Evolutionary conservation across 2,888 invertebrate species (phyloP), one percentile per base, ranked within the genome.

Genomic region (Megamerina dolium): DNA sequence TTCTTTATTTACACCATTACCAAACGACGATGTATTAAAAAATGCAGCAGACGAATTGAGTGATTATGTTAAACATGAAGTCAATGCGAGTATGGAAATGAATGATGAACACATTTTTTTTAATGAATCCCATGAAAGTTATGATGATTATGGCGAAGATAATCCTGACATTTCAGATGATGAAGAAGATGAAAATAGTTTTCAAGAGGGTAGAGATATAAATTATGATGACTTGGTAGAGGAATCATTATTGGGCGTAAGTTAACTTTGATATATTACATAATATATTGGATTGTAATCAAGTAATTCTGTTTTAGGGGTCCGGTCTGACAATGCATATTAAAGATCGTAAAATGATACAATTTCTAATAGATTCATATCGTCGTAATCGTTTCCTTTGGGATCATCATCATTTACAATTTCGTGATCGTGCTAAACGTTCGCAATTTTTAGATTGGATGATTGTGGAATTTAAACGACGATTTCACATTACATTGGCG

Each of bases 221-320:
- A 66, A 62, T 42, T 66, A 65, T 39, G 65, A 65, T 33, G 66
- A 65, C 43, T 58, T 64, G 54, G 65, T 65, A 4, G 65, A 65
- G 44, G 66, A 65, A 43, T 61, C 65, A 1, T 46, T 65, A 16
- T 48, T 64, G 31, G 65, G 63, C 19, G 64, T 63, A 51, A 55
- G 58, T 55, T 30, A 37, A 33, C 19, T 17, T 13, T 4, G 9
- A 8, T 31, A 14, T 13, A 16, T 23, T 13, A 13, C n/a, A 6
- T 31, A 31, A 31, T 3, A 31, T 4, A 27, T 4, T n/a, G 14
- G 9, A n/a, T 40, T 5, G 32, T 23, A 23, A 13, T 13, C 19
- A 36, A 21, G 17, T 18, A 16, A 13, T 21, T 9, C 17, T 19
- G 10, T 17, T 38, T 2, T 53, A 49, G 53, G 60, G 30, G 63